Conservation (phyloP, 2,888 invertebrate genomes). For the Mythimna lalbum region DNA sequence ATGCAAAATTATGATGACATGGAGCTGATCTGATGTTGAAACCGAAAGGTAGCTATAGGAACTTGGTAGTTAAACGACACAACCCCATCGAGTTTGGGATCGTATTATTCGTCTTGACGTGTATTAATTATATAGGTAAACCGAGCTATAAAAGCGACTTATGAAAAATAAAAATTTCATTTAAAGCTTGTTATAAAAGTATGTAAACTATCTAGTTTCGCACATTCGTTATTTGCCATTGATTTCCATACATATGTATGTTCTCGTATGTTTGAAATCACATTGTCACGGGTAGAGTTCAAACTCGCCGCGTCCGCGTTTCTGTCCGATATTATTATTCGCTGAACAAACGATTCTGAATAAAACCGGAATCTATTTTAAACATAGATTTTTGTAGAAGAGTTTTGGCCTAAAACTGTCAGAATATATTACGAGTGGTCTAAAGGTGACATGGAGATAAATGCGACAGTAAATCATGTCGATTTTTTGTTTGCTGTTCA, state of each 20-base stretch:
- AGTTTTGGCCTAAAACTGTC: slow-evolving; percentile 36
- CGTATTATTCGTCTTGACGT: no score
- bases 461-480: slow-evolving; percentile 28
- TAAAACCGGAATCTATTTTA: slow-evolving; percentile 31
- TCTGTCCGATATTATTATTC: slow-evolving; percentile 47
- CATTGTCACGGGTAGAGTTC: slow-evolving; percentile 38
- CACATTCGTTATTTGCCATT: slow-evolving; percentile 22
- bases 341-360: slow-evolving; percentile 46
- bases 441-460: slow-evolving; percentile 23
- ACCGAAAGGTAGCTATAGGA: no score
- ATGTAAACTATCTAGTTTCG: neutral
- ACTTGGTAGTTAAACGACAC: no score
- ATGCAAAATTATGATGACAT: no score
- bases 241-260: slow-evolving; percentile 19
- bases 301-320: slow-evolving; percentile 37
- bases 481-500: slow-evolving; percentile 11
- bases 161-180: no score
- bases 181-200: no score
- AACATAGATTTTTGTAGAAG: slow-evolving; percentile 34
- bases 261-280: slow-evolving; percentile 28
- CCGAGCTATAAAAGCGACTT: no score
- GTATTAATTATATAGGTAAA: no score
- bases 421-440: slow-evolving; percentile 27
- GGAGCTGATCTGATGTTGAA: no score
- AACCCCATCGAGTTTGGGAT: no score